Evolutionary conservation across 2,113 vertebrate genomes (phyloP).

Genomic region (Rhegmatorhina hoffmannsi): DNA sequence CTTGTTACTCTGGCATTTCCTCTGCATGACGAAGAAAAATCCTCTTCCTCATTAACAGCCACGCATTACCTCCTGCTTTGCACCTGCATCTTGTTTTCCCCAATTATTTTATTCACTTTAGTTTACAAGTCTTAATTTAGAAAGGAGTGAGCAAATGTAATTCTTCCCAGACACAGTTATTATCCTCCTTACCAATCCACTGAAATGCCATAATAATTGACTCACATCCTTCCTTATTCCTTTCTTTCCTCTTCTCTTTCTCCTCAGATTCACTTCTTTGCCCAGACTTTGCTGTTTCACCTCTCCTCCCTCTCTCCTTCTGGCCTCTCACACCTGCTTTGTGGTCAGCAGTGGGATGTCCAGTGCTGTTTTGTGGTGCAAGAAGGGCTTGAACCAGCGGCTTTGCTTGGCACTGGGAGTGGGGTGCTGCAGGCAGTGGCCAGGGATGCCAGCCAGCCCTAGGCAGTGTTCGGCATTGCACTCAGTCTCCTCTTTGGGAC

Average conservation of each 20-base stretch:
- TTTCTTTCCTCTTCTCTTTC: neutral
- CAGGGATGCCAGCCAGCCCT: neutral
- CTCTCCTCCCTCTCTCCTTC: neutral
- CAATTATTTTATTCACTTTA: conserved; percentile 1
- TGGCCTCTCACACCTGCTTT: neutral
- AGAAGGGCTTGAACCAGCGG: neutral
- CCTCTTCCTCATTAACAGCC: conserved; percentile 43
- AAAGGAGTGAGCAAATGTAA: neutral
- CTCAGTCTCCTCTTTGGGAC: fast-evolving
- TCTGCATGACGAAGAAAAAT: neutral
- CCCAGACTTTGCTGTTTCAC: neutral
- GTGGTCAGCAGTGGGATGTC: neutral
- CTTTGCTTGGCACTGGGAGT: neutral
- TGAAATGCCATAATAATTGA: neutral
- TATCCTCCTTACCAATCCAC: neutral
- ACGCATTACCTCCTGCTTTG: neutral
- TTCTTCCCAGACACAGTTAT: neutral
- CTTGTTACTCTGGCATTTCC: conserved; percentile 18
- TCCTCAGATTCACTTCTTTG: neutral
- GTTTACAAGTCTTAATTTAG: conserved; percentile 36
- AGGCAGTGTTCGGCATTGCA: neutral
- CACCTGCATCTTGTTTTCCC: conserved; percentile 26
- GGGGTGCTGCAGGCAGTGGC: fast-evolving
- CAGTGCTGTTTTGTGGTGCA: neutral
- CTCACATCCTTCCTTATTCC: neutral